Percentiles rank a stretch among this genome's conserved stretches.
phyloP scores from a whole-genome alignment of 2,888 invertebrate genomes.

The Epicampocera succincta region DNA sequence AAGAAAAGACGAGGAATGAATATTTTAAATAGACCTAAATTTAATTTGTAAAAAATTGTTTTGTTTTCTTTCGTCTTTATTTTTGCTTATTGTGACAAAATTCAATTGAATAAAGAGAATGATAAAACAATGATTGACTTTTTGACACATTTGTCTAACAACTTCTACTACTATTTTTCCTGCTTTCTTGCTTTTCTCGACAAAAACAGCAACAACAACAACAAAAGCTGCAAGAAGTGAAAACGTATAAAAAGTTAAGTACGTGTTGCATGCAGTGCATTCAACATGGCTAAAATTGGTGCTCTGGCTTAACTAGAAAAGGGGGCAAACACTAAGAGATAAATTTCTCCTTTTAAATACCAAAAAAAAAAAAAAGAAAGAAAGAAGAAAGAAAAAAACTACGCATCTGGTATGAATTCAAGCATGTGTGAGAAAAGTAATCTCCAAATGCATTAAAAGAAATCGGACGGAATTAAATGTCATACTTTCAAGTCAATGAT shows the following conservation, averaged over 20 bases:
- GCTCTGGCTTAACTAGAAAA: neutral
- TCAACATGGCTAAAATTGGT: constrained; percentile 2
- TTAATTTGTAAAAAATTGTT: constrained; percentile 32
- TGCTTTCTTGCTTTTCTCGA: too few relatives aligned
- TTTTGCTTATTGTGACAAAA: constrained; percentile 27
- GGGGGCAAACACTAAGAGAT: too few relatives aligned
- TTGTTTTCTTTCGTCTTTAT: neutral
- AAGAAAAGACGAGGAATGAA: constrained; percentile 55
- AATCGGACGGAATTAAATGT: constrained; percentile 62
- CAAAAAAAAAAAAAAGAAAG: neutral
- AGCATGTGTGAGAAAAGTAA: constrained; percentile 54
- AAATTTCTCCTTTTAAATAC: too few relatives aligned
- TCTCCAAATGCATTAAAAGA: constrained; percentile 59
- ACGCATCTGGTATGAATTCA: constrained; percentile 50
- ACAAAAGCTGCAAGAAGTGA: constrained; percentile 31
- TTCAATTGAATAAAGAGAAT: constrained; percentile 35
- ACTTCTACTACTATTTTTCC: constrained; percentile 39
- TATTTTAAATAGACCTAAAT: constrained; percentile 59
- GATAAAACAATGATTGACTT: constrained; percentile 31
- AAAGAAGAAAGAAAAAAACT: neutral
- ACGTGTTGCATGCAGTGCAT: constrained; percentile 26
- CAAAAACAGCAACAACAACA: too few relatives aligned
- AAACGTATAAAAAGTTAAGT: constrained; percentile 43
- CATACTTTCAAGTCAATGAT: constrained; percentile 62
- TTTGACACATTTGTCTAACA: constrained; percentile 55